Conservation (phyloP, 37 sponge, comb jelly and placozoan species). For the Ephydatia muelleri region DNA sequence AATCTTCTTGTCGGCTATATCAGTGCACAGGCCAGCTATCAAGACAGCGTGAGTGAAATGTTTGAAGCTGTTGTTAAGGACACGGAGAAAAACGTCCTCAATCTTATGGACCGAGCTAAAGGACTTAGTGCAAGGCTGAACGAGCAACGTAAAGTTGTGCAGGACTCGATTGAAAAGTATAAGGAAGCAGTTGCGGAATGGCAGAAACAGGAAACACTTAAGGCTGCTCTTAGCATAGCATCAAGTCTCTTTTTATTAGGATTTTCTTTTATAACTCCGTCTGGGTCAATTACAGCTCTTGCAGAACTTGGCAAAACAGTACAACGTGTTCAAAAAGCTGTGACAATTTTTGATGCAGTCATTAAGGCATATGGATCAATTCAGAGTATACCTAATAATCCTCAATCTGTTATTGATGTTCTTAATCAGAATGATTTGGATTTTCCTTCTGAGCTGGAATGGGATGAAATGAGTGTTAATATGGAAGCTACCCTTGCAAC, state of each 20-base stretch:
- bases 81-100: neutral
- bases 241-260: neutral
- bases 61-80: neutral
- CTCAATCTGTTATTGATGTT: constrained; percentile 22
- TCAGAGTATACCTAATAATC: neutral
- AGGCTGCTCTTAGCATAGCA: constrained; percentile 13
- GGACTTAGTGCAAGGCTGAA: neutral
- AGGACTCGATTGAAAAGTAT: neutral
- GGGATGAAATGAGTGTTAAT: constrained; percentile 21
- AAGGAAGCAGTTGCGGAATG: constrained; percentile 1
- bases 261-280: neutral
- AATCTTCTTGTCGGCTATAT: neutral
- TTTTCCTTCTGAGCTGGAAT: neutral
- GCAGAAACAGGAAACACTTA: constrained; percentile 7
- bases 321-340: constrained; percentile 3
- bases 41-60: neutral
- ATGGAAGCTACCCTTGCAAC: constrained; percentile 18
- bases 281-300: neutral
- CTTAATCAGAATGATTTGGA: neutral
- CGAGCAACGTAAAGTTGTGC: neutral
- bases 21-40: neutral
- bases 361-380: constrained; percentile 2
- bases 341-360: constrained; percentile 5
- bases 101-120: neutral
- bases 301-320: neutral